Base-by-base conservation (phyloP, 2,888 invertebrate genomes). In the Philhelius pedissequus region DNA sequence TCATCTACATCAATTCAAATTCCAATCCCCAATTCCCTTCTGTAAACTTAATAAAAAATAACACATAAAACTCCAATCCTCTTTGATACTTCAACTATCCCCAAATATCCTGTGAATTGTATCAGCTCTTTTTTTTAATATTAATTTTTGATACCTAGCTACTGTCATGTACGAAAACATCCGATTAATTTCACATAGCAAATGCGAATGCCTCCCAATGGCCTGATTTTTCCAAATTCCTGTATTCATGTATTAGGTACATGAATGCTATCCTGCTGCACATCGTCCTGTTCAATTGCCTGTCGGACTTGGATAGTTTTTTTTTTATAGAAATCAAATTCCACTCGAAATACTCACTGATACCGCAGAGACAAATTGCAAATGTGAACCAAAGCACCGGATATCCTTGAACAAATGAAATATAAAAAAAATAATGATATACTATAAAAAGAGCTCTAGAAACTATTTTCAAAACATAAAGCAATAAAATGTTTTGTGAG, bases 381-480 rank as follows among this genome's bases (percentile, higher is more conserved):
- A 77, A 78, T 78, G 60, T 56, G 30, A 20, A 68, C 70, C 45
- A 77, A 64, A 82, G 52, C 43, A 68, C 58, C 60, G 54, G 54
- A 64, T 64, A 78, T 73, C 62, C 73, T 64, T 74, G 30, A 43
- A 43, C 38, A 81, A 74, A 69, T 38, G n/a, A 69, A 62, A 52
- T 22, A 43, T 30, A 22, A n/a, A 68, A 50, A 58, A 30, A 52
- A 40, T 50, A 30, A 43, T 27, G 32, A 32, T 64, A 32, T 64
- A 32, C 62, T 64, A 32, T 48, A 48, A 66, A 52, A 69, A 25
- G 35, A 15, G 35, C 50, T 56, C 54, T 43, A 66, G 20, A 69
- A 83, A 78, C 83, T 83, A 78, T 83, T 83, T 66, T 78, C 78
- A 50, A 78, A 83, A 74, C 78, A 74, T 75, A 74, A 74, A 83